Evolutionary conservation across 2,797 vertebrate species (phyloP).

Genomic region (Cynopterus sphinx): DNA sequence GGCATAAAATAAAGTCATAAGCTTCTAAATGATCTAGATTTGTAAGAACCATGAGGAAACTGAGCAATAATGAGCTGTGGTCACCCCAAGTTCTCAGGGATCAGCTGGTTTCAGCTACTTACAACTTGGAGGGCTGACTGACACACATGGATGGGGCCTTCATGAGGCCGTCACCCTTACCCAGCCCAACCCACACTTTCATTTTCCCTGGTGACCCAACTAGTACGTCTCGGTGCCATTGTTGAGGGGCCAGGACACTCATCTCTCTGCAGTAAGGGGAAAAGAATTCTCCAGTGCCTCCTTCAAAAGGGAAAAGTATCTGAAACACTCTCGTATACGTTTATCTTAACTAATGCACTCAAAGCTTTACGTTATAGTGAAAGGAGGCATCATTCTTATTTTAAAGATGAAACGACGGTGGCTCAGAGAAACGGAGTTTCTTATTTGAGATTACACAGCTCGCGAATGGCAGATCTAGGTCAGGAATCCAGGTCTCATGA

Average conservation of each 20-base stretch:
- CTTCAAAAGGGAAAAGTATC: neutral
- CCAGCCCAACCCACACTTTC: neutral
- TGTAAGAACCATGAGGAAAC: neutral
- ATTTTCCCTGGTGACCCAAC: neutral
- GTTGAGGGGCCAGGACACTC: neutral
- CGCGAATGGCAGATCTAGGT: conserved; percentile 23
- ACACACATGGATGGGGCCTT: neutral
- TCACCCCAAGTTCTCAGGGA: neutral
- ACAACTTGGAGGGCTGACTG: neutral
- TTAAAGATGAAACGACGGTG: conserved; percentile 34
- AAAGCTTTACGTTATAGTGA: neutral
- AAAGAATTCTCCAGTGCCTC: neutral
- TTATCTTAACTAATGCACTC: conserved; percentile 32
- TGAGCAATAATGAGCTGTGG: neutral
- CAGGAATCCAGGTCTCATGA: neutral
- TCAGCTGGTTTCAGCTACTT: neutral
- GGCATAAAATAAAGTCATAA: neutral
- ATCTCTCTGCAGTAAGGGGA: neutral
- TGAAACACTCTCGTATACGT: neutral
- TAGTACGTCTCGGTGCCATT: neutral
- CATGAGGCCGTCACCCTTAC: neutral
- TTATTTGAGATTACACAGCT: neutral
- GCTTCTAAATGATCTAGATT: neutral
- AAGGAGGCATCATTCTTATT: neutral
- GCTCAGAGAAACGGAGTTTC: conserved; percentile 12